phyloP scores from a whole-genome alignment of 2,113 vertebrate species.

The Melanerpes aurifrons region DNA sequence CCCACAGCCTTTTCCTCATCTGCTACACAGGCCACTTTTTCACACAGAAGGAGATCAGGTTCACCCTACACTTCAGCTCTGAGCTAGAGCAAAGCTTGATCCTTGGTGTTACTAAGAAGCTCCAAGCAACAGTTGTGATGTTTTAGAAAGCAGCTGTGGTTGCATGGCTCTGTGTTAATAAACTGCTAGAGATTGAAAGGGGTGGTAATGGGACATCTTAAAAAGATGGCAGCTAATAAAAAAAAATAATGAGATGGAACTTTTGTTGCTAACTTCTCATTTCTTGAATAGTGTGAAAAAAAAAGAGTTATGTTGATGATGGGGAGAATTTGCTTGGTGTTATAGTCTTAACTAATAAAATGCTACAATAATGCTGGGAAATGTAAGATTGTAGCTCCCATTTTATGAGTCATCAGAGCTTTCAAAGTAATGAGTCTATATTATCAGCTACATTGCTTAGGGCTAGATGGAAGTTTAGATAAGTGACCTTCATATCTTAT shows the following conservation, averaged over 20 bases:
- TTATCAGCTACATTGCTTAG: conserved; percentile 38
- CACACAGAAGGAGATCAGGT: not conserved
- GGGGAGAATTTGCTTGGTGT: not conserved
- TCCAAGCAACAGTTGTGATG: not conserved
- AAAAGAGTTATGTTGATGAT: not conserved
- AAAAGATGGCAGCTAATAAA: not conserved
- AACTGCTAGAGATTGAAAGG: not conserved
- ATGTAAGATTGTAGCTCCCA: conserved; percentile 9
- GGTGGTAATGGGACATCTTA: not conserved
- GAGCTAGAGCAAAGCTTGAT: not conserved
- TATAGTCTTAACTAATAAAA: conserved; percentile 24
- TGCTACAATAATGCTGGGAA: conserved; percentile 11
- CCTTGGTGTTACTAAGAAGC: not conserved
- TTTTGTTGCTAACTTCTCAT: not conserved
- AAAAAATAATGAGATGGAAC: not conserved
- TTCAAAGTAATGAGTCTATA: conserved; percentile 31
- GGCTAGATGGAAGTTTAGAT: conserved; percentile 37
- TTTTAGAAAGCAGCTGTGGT: not conserved
- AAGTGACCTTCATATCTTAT: conserved; percentile 42
- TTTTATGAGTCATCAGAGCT: conserved; percentile 42
- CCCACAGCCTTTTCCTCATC: not conserved
- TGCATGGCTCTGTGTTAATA: not conserved
- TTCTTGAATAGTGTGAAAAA: not conserved
- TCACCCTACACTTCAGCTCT: not conserved
- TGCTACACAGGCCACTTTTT: not conserved